These are phyloP conservation scores for Nylanderia fulva DNA, from an alignment of 1,140 invertebrate species.

Conservation along the genomic window DNA sequence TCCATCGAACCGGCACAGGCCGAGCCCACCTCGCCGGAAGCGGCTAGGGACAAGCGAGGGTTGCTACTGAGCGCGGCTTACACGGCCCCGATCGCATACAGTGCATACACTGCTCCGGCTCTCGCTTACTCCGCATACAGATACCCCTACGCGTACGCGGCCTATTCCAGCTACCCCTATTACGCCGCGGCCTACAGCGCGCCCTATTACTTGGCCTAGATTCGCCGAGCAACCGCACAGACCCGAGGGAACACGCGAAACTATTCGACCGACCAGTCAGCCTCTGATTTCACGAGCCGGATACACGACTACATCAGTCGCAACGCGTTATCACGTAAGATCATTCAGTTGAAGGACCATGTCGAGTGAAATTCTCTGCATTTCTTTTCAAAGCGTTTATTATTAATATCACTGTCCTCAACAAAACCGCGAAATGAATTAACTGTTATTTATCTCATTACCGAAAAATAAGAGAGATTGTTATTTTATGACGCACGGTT, in stretches of 20 bases:
- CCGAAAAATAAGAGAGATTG: neutral
- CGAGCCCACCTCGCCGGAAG: constrained; percentile 62
- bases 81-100: constrained; percentile 78
- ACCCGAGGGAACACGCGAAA: constrained; percentile 24
- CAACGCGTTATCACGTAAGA: constrained; percentile 24
- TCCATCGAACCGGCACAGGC: constrained; percentile 73
- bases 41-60: constrained; percentile 75
- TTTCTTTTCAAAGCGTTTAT: neutral
- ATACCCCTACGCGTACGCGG: constrained; percentile 77
- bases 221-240: neutral
- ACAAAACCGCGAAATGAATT: neutral
- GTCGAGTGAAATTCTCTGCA: neutral
- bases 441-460: constrained; percentile 13
- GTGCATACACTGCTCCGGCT: constrained; percentile 71
- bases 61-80: constrained; percentile 76
- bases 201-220: constrained; percentile 74
- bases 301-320: neutral
- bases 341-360: neutral
- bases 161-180: constrained; percentile 78
- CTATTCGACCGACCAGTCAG: neutral
- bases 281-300: constrained; percentile 25
- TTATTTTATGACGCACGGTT: neutral
- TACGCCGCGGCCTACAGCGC: constrained; percentile 75
- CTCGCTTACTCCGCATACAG: constrained; percentile 75
- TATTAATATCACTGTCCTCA: neutral